Conservation (phyloP, 2,113 vertebrate species). For the Pan paniscus region DNA sequence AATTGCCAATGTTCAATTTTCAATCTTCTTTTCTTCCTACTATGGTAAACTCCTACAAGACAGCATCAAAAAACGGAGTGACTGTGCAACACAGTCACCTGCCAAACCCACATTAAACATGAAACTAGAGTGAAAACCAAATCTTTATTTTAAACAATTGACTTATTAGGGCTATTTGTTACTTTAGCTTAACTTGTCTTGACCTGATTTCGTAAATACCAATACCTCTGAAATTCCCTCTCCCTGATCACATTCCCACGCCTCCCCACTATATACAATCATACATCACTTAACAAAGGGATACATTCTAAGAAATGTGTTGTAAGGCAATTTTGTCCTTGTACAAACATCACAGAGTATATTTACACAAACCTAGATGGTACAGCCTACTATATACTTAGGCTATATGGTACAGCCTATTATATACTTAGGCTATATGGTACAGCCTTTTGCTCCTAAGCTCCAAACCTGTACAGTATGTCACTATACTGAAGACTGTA, state of each 20-base stretch:
- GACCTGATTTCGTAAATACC: not conserved
- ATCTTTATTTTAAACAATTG: not conserved
- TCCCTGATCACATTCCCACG: not conserved
- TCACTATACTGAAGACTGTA: not conserved
- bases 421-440: not conserved
- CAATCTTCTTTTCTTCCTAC: not conserved
- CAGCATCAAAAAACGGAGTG: not conserved
- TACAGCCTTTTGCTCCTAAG: not conserved
- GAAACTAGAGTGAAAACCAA: not conserved
- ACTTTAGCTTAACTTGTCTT: not conserved
- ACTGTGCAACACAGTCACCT: not conserved
- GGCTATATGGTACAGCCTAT: not conserved
- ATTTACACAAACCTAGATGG: not conserved
- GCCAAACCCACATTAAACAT: not conserved
- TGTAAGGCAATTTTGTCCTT: not conserved
- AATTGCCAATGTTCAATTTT: not conserved
- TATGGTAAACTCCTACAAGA: not conserved
- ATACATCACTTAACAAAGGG: not conserved
- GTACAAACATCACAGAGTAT: not conserved
- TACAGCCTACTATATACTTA: not conserved
- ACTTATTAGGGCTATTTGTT: conserved; percentile 6
- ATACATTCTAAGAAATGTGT: not conserved
- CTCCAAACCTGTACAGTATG: not conserved
- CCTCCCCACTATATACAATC: not conserved
- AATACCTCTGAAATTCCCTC: not conserved